These are phyloP conservation scores for Aphelenchoides fujianensis DNA, from an alignment of 1,140 invertebrate species.

Conservation along the genomic window DNA sequence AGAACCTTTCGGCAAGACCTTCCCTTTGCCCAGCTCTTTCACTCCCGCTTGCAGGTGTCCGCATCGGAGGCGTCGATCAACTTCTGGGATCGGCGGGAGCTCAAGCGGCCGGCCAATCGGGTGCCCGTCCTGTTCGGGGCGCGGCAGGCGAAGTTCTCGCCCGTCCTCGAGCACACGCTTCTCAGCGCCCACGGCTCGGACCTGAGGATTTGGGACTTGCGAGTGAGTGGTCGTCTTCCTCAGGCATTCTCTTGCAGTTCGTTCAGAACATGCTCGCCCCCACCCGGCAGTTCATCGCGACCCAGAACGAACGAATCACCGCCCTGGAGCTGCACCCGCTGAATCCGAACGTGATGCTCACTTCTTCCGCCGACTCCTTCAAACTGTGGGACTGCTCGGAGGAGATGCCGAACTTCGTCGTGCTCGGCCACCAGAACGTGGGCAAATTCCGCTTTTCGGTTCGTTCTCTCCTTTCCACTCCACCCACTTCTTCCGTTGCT, in stretches of 20 bases:
- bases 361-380: neutral
- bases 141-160: slow-evolving; percentile 35
- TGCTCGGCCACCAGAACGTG: neutral
- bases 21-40: neutral
- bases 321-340: slow-evolving; percentile 4
- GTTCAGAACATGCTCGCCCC: slow-evolving; percentile 14
- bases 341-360: slow-evolving; percentile 7
- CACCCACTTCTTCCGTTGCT: neutral
- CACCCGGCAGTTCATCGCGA: neutral
- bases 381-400: slow-evolving; percentile 17
- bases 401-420: neutral
- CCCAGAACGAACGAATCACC: neutral
- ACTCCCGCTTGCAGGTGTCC: slow-evolving; percentile 18
- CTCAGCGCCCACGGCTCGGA: slow-evolving; percentile 35
- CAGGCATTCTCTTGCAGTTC: too few species aligned
- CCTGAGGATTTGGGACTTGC: slow-evolving; percentile 38
- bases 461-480: too few species aligned
- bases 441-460: slow-evolving; percentile 9
- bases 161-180: slow-evolving; percentile 26
- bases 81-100: slow-evolving; percentile 41
- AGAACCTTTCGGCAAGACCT: slow-evolving; percentile 1
- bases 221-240: slow-evolving; percentile 26
- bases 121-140: slow-evolving; percentile 34
- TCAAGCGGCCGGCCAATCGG: slow-evolving; percentile 17
- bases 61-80: slow-evolving; percentile 30